Evolutionary conservation across 1,140 invertebrate species (phyloP), one percentile per base, ranked within the genome.

Genomic region (Drosophila sucinea): DNA sequence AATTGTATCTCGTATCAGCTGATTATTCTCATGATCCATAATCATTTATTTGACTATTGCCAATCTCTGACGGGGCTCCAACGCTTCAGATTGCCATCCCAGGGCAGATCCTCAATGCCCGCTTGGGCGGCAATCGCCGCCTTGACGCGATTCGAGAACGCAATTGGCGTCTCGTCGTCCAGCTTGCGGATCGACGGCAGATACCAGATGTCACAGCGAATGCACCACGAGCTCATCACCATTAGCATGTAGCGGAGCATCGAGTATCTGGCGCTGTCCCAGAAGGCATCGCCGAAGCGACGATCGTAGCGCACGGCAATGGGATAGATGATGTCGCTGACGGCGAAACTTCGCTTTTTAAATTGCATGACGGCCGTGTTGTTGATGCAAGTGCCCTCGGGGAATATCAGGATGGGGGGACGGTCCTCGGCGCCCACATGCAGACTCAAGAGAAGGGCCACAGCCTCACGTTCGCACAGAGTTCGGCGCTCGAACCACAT

Each of bases 291-390:
- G 0, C 83, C 79, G 25, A 73, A 86, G 0, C 76, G 72, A 0
- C 75, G 63, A 29, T 82, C 83, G 1, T 86, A 86, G 29, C 72
- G 73, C 4, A 87, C 44, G 55, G 83, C 83, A 1, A 86, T 60
- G 3, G 83, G 83, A 38, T 82, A 56, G 11, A 86, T 70, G 0
- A 87, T 23, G 6, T 87, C 67, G 60, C 76, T 69, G 6, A 86
- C 79, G 10, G 75, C 70, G 5, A 86, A 86, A 61, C 83, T 77
- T 10, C 83, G 83, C 73, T 86, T 86, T 27, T 71, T 65, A 62
- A 86, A 86, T 51, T 82, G 83, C 83, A 86, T 73, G 0, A 86
- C 83, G n/a, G 83, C 83, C 25, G 83, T 86, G 51, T 86, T 86
- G 40, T 86, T 87, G 60, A 86, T 74, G 69, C 83, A 86, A 0